Percentiles rank a stretch among this genome's conserved stretches.
These are phyloP conservation scores for Daboia siamensis DNA, from an alignment of 2,113 vertebrate species.

Conservation along the genomic window DNA sequence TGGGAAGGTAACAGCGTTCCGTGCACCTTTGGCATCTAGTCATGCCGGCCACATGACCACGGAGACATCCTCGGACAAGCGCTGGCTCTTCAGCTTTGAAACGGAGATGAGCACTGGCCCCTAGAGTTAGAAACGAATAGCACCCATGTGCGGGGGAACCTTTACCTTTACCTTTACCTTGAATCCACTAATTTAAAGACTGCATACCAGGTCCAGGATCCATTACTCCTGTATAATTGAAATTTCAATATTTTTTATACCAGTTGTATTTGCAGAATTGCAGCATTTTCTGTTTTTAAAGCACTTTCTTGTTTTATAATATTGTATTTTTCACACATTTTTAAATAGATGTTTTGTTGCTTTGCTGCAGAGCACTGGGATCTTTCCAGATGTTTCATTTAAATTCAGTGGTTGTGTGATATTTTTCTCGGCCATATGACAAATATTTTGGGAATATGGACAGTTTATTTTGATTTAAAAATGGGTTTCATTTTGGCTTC, in stretches of 20 bases:
- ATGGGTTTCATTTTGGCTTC: not conserved
- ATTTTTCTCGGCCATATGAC: not conserved
- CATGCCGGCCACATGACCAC: no score
- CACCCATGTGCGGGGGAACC: no score
- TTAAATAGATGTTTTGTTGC: not conserved
- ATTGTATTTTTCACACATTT: not conserved
- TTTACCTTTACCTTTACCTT: no score
- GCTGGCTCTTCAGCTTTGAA: no score
- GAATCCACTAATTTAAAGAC: not conserved
- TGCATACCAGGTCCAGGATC: not conserved
- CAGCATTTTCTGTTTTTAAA: not conserved
- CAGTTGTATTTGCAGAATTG: not conserved
- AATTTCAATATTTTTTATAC: not conserved
- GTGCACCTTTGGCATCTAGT: no score
- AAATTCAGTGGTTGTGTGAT: not conserved
- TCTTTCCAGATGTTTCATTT: not conserved
- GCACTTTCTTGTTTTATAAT: not conserved
- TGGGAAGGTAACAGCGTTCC: no score
- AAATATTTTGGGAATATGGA: not conserved
- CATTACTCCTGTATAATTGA: not conserved
- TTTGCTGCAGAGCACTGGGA: not conserved
- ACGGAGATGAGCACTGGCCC: no score
- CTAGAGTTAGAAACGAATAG: no score
- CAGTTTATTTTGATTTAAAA: not conserved
- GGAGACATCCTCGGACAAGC: no score